phyloP scores from a whole-genome alignment of 23 tunicate genomes.

The Aplidium turbinatum region DNA sequence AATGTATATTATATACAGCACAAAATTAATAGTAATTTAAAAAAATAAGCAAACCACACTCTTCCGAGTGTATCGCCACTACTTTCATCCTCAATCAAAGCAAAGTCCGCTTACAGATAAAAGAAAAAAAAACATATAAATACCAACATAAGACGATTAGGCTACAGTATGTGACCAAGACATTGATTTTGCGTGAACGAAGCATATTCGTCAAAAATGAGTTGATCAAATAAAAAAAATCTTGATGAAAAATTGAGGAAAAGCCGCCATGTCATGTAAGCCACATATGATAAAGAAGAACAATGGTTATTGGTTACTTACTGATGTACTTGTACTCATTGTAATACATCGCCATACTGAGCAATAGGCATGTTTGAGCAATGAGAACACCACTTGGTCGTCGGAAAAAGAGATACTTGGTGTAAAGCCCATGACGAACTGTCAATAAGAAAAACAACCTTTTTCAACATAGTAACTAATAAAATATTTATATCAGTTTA shows the following conservation, averaged over 20 bases:
- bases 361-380: slow-evolving; percentile 21
- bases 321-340: slow-evolving; percentile 25
- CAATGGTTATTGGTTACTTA: slow-evolving; percentile 3
- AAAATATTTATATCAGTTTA: neutral
- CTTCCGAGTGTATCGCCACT: too few species aligned
- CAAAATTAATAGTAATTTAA: neutral
- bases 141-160: too few species aligned
- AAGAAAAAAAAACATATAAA: too few species aligned
- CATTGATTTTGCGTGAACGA: too few species aligned
- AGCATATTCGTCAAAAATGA: too few species aligned
- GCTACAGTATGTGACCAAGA: too few species aligned
- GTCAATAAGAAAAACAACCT: neutral
- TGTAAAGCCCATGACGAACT: slow-evolving; percentile 21
- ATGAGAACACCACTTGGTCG: slow-evolving; percentile 44
- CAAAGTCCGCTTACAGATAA: too few species aligned
- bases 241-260: too few species aligned
- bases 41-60: too few species aligned
- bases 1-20: neutral
- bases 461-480: neutral
- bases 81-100: too few species aligned
- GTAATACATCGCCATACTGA: slow-evolving; percentile 16
- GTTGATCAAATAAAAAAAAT: too few species aligned
- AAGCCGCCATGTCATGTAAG: too few species aligned
- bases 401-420: slow-evolving; percentile 41
- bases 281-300: neutral